A percentile compares a stretch with the other conserved stretches of the same genome.
Evolutionary conservation across 2,113 vertebrate genomes (phyloP).

Genomic region (Sylvicapra grimmia): DNA sequence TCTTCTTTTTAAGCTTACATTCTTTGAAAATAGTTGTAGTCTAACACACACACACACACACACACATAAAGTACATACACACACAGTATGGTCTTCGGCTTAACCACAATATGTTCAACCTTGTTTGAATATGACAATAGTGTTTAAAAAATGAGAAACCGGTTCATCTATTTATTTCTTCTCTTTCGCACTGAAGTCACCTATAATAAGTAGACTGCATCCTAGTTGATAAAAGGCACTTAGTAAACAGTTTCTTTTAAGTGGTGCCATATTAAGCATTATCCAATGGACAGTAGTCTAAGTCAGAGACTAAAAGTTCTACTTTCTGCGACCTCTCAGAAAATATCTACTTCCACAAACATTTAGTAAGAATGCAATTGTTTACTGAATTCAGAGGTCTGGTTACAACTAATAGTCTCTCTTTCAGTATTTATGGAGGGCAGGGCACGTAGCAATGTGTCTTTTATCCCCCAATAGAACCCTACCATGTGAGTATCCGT

Average conservation of each 20-base stretch:
- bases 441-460: rapidly evolving
- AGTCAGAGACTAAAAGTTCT: neutral
- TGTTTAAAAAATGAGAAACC: neutral
- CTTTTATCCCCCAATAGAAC: neutral
- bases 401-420: neutral
- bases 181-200: neutral
- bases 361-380: neutral
- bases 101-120: neutral
- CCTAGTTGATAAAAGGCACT: neutral
- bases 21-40: neutral
- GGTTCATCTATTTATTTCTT: neutral
- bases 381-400: neutral
- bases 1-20: neutral
- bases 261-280: neutral
- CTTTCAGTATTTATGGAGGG: neutral
- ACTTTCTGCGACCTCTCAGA: neutral
- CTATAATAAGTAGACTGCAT: neutral
- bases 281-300: neutral
- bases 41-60: neutral
- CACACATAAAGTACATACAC: neutral
- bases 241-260: neutral
- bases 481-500: neutral
- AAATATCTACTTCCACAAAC: neutral
- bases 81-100: neutral
- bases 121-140: neutral